Conservation (phyloP, 2,888 invertebrate species). For the Troilus luridus region DNA sequence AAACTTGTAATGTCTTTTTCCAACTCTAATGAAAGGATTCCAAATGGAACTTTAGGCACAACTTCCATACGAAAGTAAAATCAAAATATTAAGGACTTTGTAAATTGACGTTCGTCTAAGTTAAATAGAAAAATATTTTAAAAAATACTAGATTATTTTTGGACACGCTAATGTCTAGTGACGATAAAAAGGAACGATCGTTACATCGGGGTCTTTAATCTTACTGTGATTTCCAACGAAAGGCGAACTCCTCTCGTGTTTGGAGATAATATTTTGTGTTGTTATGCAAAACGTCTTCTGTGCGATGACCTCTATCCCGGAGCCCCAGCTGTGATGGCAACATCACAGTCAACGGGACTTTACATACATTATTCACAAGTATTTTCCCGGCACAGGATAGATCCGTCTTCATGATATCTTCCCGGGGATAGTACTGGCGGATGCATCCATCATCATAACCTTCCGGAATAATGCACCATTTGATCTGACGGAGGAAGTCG, state of each 20-base stretch:
- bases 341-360: slow-evolving; percentile 13
- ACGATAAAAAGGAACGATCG: too few species aligned
- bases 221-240: background rate
- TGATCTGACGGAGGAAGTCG: background rate
- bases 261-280: background rate
- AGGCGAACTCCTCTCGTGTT: background rate
- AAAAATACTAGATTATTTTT: too few species aligned
- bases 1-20: too few species aligned
- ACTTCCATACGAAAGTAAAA: too few species aligned
- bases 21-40: too few species aligned
- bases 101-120: too few species aligned
- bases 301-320: background rate
- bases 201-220: background rate
- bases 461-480: background rate
- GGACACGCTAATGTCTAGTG: too few species aligned
- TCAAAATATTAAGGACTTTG: too few species aligned
- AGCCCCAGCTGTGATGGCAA: background rate
- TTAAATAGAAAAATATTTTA: too few species aligned
- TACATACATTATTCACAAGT: slow-evolving; percentile 15
- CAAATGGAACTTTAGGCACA: too few species aligned
- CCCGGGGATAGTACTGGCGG: background rate
- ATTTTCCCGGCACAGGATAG: background rate
- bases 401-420: slow-evolving; percentile 22
- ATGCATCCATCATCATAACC: slow-evolving; percentile 3
- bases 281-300: background rate